phyloP scores from a whole-genome alignment of 2,113 vertebrate species.

The Hepsetus odoe region DNA sequence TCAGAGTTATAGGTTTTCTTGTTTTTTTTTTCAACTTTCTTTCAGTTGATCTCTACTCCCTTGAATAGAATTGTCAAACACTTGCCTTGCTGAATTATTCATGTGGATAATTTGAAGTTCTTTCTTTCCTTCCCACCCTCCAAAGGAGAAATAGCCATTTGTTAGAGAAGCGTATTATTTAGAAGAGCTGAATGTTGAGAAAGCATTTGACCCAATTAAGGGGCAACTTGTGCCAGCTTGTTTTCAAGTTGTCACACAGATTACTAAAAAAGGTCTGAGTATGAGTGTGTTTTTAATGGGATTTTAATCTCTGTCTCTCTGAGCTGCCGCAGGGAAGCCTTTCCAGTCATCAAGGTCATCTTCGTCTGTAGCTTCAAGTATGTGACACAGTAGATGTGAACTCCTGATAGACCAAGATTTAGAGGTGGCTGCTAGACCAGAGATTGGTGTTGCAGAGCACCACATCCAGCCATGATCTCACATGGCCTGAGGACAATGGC shows the following conservation, averaged over 20 bases:
- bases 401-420: background rate
- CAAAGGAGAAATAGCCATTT: constrained; percentile 35
- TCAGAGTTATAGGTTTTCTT: background rate
- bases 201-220: constrained; percentile 52
- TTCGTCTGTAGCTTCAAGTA: constrained; percentile 10
- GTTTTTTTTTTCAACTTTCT: background rate
- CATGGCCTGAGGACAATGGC: background rate
- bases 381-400: constrained; percentile 8
- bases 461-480: background rate
- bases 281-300: background rate
- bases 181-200: constrained; percentile 35
- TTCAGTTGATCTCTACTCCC: constrained; percentile 18
- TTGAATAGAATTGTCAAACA: constrained; percentile 29
- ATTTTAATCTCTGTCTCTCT: background rate
- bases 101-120: constrained; percentile 23
- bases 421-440: background rate
- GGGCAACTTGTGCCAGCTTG: constrained; percentile 14
- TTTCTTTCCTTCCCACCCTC: constrained; percentile 10
- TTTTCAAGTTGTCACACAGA: constrained; percentile 23
- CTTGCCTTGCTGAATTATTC: constrained; percentile 48
- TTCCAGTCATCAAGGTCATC: constrained; percentile 16
- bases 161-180: constrained; percentile 56
- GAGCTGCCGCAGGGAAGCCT: background rate
- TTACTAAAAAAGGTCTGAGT: constrained; percentile 28
- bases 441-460: background rate